Evolutionary conservation across 2,113 vertebrate species (phyloP).

Genomic region (Aphelocoma coerulescens): DNA sequence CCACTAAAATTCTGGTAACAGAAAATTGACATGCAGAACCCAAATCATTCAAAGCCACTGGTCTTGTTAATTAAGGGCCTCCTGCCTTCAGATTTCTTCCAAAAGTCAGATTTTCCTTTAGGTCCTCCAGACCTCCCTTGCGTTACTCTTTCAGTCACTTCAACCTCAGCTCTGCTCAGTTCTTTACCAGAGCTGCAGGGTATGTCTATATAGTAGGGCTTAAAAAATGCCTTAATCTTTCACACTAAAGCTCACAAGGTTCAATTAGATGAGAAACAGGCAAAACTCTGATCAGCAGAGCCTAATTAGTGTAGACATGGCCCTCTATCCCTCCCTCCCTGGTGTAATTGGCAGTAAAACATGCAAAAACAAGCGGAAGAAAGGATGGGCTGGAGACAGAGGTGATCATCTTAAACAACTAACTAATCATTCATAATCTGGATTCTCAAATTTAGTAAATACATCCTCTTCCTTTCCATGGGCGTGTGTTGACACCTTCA

Average conservation of each 20-base stretch:
- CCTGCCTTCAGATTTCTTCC: neutral
- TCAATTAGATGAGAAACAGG: neutral
- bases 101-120: slow-evolving; percentile 36
- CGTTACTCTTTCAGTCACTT: neutral
- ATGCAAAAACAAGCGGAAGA: neutral
- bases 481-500: slow-evolving; percentile 1
- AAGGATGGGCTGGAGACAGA: neutral
- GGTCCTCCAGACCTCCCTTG: neutral
- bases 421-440: slow-evolving; percentile 15
- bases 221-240: neutral
- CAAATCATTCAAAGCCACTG: neutral
- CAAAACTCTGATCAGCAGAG: neutral
- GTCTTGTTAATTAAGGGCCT: neutral
- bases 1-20: neutral
- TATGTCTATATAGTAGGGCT: neutral
- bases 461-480: neutral
- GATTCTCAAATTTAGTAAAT: neutral
- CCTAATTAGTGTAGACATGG: neutral
- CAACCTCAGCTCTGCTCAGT: neutral
- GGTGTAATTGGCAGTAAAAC: neutral
- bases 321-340: neutral
- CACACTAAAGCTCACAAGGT: neutral
- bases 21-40: neutral
- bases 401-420: neutral
- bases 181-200: neutral